Conservation (phyloP, 1,140 invertebrate genomes). For the Cyrtorhinus lividipennis region DNA sequence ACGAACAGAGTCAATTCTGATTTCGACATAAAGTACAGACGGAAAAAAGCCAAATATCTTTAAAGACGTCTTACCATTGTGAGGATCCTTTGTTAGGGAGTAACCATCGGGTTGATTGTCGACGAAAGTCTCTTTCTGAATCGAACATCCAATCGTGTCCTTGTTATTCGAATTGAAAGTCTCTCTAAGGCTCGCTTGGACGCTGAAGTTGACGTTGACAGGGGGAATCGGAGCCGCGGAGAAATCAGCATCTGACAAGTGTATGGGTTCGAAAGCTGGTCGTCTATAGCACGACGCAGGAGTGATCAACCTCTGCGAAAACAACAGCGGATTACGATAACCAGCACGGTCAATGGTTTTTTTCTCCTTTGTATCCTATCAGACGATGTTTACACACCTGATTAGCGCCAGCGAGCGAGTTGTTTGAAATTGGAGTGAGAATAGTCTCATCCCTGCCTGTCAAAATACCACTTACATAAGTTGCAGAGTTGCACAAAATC, state of each 20-base stretch:
- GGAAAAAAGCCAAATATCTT: too few species aligned
- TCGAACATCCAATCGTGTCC: background rate
- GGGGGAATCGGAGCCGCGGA: conserved; percentile 21
- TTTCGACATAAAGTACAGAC: too few species aligned
- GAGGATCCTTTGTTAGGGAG: background rate
- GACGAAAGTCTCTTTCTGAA: background rate
- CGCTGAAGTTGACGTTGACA: background rate
- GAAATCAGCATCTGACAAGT: conserved; percentile 29
- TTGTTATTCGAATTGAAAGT: conserved; percentile 1
- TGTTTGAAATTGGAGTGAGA: background rate
- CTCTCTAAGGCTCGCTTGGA: background rate
- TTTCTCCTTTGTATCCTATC: too few species aligned
- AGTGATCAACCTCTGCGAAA: conserved; percentile 19
- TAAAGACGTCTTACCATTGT: background rate
- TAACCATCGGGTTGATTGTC: background rate
- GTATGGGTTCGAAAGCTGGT: conserved; percentile 28
- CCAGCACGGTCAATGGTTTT: too few species aligned
- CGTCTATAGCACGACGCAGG: conserved; percentile 25
- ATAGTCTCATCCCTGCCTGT: conserved; percentile 13
- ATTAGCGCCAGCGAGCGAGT: background rate
- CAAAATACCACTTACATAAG: conserved; percentile 1
- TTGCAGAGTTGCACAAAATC: background rate
- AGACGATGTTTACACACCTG: too few species aligned
- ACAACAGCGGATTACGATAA: too few species aligned
- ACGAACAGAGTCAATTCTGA: too few species aligned